Base-by-base conservation (phyloP, 2,888 invertebrate genomes). In the Deladenus siricidicola region DNA sequence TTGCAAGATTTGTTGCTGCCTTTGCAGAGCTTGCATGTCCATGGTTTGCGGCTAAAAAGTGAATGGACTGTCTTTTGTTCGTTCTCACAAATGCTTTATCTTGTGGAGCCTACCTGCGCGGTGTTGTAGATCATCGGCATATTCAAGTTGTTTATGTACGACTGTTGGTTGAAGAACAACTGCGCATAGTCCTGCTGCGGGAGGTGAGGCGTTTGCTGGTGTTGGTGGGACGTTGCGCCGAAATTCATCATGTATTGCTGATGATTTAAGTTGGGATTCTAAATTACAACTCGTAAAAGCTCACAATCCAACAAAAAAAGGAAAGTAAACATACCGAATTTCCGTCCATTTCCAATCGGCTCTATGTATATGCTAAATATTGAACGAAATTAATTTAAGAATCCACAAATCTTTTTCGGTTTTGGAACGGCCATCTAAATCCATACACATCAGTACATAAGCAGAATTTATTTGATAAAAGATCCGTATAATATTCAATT, bases 151-250 rank as follows among this genome's bases (percentile, higher is more conserved):
- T 23, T 56, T 50, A 53, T 62, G 53, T 53, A 53, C 6, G 6
- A 6, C 51, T 39, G 28, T 45, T 64, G 62, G 17, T 42, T 48
- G 21, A 48, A 62, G 28, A 64, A 45, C 8, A 28, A 52, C 4
- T 58, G 59, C 28, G 52, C 34, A 19, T 63, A 56, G 10, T 61
- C 53, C 39, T 63, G 66, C 10, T 29, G 57, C 28, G 59, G 61
- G 23, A 49, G 39, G 23, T 61, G 28, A 8, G 29, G 30, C 21
- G 21, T 23, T 39, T 39, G 42, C 17, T 51, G 52, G 14, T 51
- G 52, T 19, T 53, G 53, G 1, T 34, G 30, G 4, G 34, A 23
- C 19, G 34, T 19, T 34, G 30, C 53, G 17, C 53, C 53, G 53
- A 53, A 53, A 34, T 53, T 53, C 53, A 53, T 53, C 17, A 39